Conservation (phyloP, 2,888 invertebrate species). For the Miltochrista miniata region DNA sequence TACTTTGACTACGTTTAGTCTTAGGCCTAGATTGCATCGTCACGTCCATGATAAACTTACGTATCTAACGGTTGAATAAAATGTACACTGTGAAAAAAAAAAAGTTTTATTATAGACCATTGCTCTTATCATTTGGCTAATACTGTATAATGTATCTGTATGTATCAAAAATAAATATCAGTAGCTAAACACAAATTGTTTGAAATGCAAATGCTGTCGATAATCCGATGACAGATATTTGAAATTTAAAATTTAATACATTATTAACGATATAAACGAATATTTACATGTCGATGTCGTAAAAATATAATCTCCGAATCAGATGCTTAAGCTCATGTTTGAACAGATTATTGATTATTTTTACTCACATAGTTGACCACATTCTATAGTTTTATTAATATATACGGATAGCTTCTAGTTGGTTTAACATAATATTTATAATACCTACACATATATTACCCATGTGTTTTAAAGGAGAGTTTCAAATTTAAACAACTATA, state of each 20-base stretch:
- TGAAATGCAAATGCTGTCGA: conserved; percentile 21
- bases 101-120: neutral
- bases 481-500: no score
- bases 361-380: neutral
- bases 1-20: neutral
- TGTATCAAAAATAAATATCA: neutral
- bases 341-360: conserved; percentile 14
- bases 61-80: no score
- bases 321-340: conserved; percentile 14
- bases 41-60: no score
- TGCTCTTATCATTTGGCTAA: no score
- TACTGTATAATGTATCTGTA: no score
- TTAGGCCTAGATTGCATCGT: no score
- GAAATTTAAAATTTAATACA: conserved; percentile 30
- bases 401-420: neutral
- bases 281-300: conserved; percentile 34
- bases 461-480: no score
- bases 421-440: neutral
- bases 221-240: conserved; percentile 36
- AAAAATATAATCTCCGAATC: conserved; percentile 15
- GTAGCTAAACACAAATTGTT: conserved; percentile 11
- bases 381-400: neutral
- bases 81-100: no score
- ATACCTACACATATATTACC: no score
- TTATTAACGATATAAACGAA: conserved; percentile 22